A percentile compares a stretch with the other conserved stretches of the same genome.
Evolutionary conservation across 2,797 vertebrate genomes (phyloP).

Genomic region (Parauchenoglanis punctatus): DNA sequence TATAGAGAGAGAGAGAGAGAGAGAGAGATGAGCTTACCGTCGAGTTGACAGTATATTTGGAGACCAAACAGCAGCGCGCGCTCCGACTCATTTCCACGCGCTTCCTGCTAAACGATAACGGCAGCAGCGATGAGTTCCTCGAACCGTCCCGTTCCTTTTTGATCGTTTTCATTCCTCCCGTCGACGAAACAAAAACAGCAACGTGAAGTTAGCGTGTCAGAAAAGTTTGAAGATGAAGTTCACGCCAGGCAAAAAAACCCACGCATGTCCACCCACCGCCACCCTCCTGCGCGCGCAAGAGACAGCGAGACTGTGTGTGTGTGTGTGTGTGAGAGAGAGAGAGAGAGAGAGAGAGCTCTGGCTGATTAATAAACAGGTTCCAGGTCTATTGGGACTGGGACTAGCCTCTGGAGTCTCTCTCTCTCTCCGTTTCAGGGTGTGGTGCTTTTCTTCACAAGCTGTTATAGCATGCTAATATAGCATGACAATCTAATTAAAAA

Average conservation of each 20-base stretch:
- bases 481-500: neutral
- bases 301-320: neutral
- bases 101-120: neutral
- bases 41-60: conserved; percentile 67
- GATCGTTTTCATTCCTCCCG: neutral
- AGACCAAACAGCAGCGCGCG: conserved; percentile 48
- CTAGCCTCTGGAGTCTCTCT: neutral
- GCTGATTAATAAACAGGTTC: neutral
- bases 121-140: neutral
- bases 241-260: neutral
- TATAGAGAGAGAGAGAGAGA: conserved; percentile 32
- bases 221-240: conserved; percentile 13
- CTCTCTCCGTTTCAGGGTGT: neutral
- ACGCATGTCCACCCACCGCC: neutral
- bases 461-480: neutral
- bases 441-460: neutral
- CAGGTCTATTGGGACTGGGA: neutral
- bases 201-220: neutral
- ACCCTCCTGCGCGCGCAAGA: too few species aligned
- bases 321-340: neutral
- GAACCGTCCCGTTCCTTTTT: neutral
- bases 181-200: neutral
- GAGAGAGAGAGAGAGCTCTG: neutral
- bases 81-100: neutral
- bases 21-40: conserved; percentile 63